phyloP scores from a whole-genome alignment of 2,797 vertebrate species.

The Pangasius larnaudii region DNA sequence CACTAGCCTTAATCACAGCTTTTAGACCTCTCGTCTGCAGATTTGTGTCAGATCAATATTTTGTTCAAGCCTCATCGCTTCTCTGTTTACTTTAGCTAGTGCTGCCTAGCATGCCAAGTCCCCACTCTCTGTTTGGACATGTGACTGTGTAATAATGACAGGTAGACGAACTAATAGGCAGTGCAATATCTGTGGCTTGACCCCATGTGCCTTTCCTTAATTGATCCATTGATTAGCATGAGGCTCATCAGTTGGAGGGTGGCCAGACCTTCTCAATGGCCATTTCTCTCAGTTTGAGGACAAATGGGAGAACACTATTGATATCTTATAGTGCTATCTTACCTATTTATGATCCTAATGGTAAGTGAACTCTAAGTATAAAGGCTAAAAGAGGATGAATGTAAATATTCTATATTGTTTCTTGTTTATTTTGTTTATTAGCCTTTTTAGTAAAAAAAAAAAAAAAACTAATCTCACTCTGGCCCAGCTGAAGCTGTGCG shows the following conservation, averaged over 20 bases:
- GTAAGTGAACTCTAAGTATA: constrained; percentile 23
- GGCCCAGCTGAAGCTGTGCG: constrained; percentile 67
- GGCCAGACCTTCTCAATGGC: constrained; percentile 74
- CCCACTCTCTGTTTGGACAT: constrained; percentile 79
- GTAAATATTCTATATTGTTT: background rate
- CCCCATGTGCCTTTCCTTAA: constrained; percentile 81
- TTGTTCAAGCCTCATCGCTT: constrained; percentile 79
- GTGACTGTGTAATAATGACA: constrained; percentile 86
- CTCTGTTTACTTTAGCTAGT: constrained; percentile 82
- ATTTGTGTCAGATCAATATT: constrained; percentile 82
- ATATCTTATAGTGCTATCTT: background rate
- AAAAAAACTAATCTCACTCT: constrained; percentile 49
- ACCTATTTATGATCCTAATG: background rate
- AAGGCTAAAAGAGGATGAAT: constrained; percentile 50
- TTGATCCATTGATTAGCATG: constrained; percentile 86
- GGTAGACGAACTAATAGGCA: constrained; percentile 81
- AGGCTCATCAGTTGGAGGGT: constrained; percentile 80
- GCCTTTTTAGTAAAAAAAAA: background rate
- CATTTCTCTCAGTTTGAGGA: constrained; percentile 60
- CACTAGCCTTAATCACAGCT: constrained; percentile 53
- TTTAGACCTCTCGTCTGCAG: constrained; percentile 79
- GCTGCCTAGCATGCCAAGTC: constrained; percentile 79
- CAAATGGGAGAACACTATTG: background rate
- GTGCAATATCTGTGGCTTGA: constrained; percentile 84
- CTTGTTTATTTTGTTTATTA: background rate